These are phyloP conservation scores for Flabesymbios commensalis DNA, from an alignment of 2,888 invertebrate species.

Conservation along the genomic window DNA sequence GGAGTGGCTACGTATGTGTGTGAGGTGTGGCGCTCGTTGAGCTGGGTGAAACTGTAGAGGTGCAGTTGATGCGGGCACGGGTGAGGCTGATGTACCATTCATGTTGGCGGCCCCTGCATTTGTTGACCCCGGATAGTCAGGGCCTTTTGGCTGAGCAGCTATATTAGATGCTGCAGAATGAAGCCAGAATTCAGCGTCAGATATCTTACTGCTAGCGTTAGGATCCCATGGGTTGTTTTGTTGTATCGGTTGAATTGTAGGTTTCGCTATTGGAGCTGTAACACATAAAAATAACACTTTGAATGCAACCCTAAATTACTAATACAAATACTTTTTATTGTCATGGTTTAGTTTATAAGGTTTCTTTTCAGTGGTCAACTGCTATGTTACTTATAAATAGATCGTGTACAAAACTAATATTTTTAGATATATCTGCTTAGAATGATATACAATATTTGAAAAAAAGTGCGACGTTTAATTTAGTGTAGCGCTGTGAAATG, in stretches of 20 bases:
- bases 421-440: too few species aligned
- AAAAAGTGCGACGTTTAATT: too few species aligned
- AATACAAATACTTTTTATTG: too few species aligned
- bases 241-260: slow-evolving; percentile 5
- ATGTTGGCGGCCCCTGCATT: slow-evolving; percentile 18
- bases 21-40: slow-evolving; percentile 19
- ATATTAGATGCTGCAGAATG: slow-evolving; percentile 32
- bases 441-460: too few species aligned
- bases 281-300: too few species aligned
- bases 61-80: not conserved
- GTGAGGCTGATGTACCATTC: not conserved
- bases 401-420: not conserved
- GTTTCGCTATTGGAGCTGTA: too few species aligned
- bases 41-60: not conserved
- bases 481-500: too few species aligned
- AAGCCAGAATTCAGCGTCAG: slow-evolving; percentile 32
- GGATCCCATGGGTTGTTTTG: slow-evolving; percentile 37
- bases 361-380: too few species aligned
- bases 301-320: too few species aligned
- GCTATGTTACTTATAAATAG: too few species aligned
- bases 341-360: too few species aligned
- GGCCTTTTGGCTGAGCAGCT: not conserved
- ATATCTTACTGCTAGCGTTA: slow-evolving; percentile 20
- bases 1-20: slow-evolving; percentile 53
- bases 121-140: slow-evolving; percentile 15